These are phyloP conservation scores for Emys orbicularis DNA, from an alignment of 2,797 vertebrate species.

Conservation along the genomic window DNA sequence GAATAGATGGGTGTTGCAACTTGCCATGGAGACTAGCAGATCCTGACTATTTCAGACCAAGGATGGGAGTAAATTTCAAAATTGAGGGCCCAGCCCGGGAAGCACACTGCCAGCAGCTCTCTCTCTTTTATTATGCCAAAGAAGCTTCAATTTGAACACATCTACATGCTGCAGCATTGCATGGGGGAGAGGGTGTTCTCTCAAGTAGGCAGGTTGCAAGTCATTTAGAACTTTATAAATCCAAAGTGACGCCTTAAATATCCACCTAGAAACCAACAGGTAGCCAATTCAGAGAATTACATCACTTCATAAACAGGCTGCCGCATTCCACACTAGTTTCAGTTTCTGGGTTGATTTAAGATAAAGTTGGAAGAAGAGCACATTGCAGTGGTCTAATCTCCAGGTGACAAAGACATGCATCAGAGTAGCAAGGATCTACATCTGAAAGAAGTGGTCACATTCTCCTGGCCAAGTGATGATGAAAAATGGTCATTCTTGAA, in stretches of 20 bases:
- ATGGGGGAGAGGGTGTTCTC: background rate
- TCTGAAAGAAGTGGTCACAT: background rate
- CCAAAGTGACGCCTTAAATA: background rate
- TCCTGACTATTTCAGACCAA: background rate
- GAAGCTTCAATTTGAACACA: background rate
- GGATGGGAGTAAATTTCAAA: background rate
- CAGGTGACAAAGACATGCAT: background rate
- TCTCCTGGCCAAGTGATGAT: background rate
- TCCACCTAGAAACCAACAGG: background rate
- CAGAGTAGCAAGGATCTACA: background rate
- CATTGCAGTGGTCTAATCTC: background rate
- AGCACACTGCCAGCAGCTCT: background rate
- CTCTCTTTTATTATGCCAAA: background rate
- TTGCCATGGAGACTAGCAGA: background rate
- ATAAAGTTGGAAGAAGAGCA: too few relatives aligned
- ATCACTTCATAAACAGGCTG: background rate
- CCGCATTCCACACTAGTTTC: background rate
- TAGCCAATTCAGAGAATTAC: background rate
- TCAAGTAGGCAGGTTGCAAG: background rate
- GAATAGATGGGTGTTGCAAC: background rate
- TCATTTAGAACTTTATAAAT: background rate
- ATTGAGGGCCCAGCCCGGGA: background rate
- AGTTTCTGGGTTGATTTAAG: background rate
- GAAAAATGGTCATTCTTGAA: background rate
- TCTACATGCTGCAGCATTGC: background rate